Percentiles rank a stretch among this genome's conserved stretches.
Evolutionary conservation across 1,140 invertebrate genomes (phyloP).

Genomic region (Lordiphosa mommai): DNA sequence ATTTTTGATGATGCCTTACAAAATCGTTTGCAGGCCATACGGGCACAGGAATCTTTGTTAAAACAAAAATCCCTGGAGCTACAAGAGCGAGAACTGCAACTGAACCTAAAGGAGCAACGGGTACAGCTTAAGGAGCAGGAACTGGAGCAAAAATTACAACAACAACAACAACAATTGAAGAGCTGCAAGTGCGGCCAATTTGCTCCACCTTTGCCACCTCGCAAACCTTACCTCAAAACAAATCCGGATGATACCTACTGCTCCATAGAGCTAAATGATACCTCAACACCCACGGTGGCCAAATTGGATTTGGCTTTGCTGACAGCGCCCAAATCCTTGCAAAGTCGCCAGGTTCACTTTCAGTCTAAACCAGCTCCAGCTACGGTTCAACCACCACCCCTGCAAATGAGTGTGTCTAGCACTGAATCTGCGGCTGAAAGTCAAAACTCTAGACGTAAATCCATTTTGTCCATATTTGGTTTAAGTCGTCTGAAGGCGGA

Average conservation of each 20-base stretch:
- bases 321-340: slow-evolving; percentile 52
- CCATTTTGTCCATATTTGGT: slow-evolving; percentile 65
- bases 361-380: slow-evolving; percentile 23
- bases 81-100: slow-evolving; percentile 78
- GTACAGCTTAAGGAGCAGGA: slow-evolving; percentile 44
- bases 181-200: slow-evolving; percentile 12
- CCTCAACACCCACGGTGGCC: slow-evolving; percentile 70
- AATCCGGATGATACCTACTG: slow-evolving; percentile 71
- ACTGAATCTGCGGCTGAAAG: slow-evolving; percentile 62
- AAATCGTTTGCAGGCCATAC: slow-evolving; percentile 59
- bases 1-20: slow-evolving; percentile 64
- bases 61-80: slow-evolving; percentile 74
- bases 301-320: slow-evolving; percentile 68
- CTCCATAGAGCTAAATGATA: slow-evolving; percentile 72
- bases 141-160: slow-evolving; percentile 35
- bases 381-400: slow-evolving; percentile 14
- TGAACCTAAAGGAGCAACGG: slow-evolving; percentile 56
- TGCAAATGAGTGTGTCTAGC: slow-evolving; percentile 65
- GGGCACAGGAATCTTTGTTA: slow-evolving; percentile 60
- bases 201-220: slow-evolving; percentile 43
- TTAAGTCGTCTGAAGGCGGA: slow-evolving; percentile 45
- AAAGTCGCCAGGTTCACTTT: slow-evolving; percentile 62
- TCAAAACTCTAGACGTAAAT: slow-evolving; percentile 58
- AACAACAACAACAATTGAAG: slow-evolving; percentile 19
- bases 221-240: slow-evolving; percentile 22